phyloP scores from a whole-genome alignment of 2,888 invertebrate species.

The Calameuta idolon region DNA sequence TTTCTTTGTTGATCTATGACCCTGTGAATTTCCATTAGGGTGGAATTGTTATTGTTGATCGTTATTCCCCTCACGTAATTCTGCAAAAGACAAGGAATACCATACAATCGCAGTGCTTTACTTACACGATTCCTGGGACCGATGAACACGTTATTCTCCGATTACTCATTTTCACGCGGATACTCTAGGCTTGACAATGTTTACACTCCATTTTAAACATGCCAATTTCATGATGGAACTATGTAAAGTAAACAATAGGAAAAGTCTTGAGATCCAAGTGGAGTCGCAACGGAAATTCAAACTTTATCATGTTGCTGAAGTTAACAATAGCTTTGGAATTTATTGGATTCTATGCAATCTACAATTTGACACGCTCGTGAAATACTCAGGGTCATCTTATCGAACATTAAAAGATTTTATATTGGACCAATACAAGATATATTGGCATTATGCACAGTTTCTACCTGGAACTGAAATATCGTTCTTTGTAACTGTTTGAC shows the following conservation, averaged over 20 bases:
- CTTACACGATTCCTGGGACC: too few relatives aligned
- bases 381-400: neutral
- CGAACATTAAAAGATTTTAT: neutral
- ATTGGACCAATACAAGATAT: neutral
- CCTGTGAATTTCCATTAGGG: constrained; percentile 69
- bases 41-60: constrained; percentile 43
- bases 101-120: neutral
- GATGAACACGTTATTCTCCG: too few relatives aligned
- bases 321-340: neutral
- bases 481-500: neutral
- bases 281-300: neutral
- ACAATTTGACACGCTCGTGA: neutral
- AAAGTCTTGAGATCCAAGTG: neutral
- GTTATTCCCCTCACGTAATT: constrained; percentile 42
- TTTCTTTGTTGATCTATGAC: constrained; percentile 72
- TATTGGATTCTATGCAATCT: neutral
- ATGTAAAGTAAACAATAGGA: neutral
- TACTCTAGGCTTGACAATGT: neutral
- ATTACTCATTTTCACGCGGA: too few relatives aligned
- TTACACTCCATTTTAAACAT: neutral
- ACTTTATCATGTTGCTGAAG: neutral
- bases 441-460: neutral
- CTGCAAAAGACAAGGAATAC: constrained; percentile 34
- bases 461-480: neutral
- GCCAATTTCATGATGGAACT: neutral